These are phyloP conservation scores for Myotis yumanensis DNA, from an alignment of 2,113 vertebrate species.

Conservation along the genomic window DNA sequence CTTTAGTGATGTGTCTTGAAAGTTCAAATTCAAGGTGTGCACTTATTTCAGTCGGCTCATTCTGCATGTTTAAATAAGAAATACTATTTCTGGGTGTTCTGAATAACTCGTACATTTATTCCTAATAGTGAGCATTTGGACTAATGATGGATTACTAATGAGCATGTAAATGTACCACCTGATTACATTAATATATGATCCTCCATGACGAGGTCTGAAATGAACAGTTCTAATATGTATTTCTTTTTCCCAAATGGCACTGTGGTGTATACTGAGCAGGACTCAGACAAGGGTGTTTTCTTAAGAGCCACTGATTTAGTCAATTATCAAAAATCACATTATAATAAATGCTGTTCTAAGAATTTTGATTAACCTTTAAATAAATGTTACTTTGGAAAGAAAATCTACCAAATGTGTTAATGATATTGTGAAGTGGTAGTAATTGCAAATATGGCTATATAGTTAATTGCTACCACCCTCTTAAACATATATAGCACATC, in stretches of 20 bases:
- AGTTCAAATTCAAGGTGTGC: conserved; percentile 79
- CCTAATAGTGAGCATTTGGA: conserved; percentile 77
- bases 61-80: conserved; percentile 81
- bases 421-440: conserved; percentile 81
- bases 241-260: conserved; percentile 73
- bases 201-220: conserved; percentile 69
- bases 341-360: conserved; percentile 80
- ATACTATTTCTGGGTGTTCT: conserved; percentile 81
- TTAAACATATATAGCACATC: conserved; percentile 76
- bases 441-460: conserved; percentile 77
- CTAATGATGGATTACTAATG: conserved; percentile 75
- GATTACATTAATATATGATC: conserved; percentile 76
- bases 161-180: conserved; percentile 67
- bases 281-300: conserved; percentile 78
- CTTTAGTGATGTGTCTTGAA: conserved; percentile 75
- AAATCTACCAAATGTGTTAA: conserved; percentile 81
- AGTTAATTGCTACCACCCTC: conserved; percentile 80
- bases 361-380: conserved; percentile 85
- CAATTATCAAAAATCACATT: conserved; percentile 84
- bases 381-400: conserved; percentile 82
- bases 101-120: conserved; percentile 80
- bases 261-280: conserved; percentile 67
- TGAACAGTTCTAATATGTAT: conserved; percentile 75
- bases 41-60: conserved; percentile 76
- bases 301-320: conserved; percentile 79